Conservation (phyloP, 2,888 invertebrate species). For the Cerastis rubricosa region DNA sequence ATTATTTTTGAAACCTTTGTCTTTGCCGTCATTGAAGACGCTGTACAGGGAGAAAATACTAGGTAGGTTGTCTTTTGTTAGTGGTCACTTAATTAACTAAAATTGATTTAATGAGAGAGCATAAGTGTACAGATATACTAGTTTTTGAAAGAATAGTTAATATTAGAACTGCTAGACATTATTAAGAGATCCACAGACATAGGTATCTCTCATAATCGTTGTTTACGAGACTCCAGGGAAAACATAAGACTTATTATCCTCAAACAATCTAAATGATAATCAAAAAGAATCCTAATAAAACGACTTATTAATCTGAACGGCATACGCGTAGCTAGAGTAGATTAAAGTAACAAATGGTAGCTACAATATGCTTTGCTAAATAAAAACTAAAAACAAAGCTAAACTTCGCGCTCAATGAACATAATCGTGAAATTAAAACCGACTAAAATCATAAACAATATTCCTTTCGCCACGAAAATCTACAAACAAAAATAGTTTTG, state of each 20-base stretch:
- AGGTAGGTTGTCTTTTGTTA: not conserved
- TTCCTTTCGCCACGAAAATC: constrained; percentile 21
- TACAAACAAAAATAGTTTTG: constrained; percentile 22
- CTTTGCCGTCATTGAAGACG: not conserved
- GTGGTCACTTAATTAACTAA: not conserved
- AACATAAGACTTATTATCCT: not conserved
- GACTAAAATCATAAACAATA: constrained; percentile 26
- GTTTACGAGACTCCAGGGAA: not conserved
- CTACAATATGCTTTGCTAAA: constrained; percentile 3
- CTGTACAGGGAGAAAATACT: too few relatives aligned
- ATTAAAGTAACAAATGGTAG: not conserved
- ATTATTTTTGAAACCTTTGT: too few relatives aligned
- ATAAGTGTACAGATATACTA: not conserved
- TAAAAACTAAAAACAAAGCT: constrained; percentile 25
- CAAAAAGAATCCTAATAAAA: not conserved
- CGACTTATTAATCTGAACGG: not conserved
- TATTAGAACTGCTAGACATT: too few relatives aligned
- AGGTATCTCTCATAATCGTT: not conserved
- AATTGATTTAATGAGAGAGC: not conserved
- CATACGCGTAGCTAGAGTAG: not conserved
- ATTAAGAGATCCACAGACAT: too few relatives aligned
- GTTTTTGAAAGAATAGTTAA: not conserved
- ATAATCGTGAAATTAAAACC: constrained; percentile 15
- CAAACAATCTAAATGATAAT: not conserved
- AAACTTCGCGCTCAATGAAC: constrained; percentile 30